Base-by-base conservation (phyloP, 2,113 vertebrate species). In the Syngnathus floridae region DNA sequence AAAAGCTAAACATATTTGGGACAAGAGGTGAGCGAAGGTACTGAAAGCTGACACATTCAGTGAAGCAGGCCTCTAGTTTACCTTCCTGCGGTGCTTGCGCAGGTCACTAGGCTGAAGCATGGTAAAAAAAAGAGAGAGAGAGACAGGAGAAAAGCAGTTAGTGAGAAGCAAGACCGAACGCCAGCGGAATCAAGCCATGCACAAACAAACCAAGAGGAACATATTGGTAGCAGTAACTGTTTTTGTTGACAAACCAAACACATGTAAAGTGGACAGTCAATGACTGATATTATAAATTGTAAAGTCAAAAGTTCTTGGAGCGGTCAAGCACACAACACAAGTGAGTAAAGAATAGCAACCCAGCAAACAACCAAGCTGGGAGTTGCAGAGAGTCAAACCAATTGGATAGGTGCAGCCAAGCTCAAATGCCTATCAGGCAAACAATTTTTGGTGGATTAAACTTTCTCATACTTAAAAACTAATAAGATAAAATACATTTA, bases 31-130 rank as follows among this genome's bases (percentile, higher is more conserved):
- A 10, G 21, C 21, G 21, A 26, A 16, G 14, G 13, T 22, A 58
- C 60, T 22, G 19, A 31, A 31, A 31, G 26, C 26, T 3, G 26
- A 31, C 26, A 31, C 41, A 61, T 31, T 36, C 41, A 66, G 65
- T 40, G 35, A 63, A 72, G 71, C 66, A 52, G 66, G 55, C 12
- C 55, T 72, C 78, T 81, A 77, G 75, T 84, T 90, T 98, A 98
- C 95, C 97, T 99, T 98, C 94, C 95, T 95, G 91, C 93, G 95
- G 71, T 95, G 95, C 80, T 98, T 99, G 92, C 97, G 94, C 94
- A 98, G 94, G 90, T 99, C 95, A 79, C 96, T 95, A 95, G 97
- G 97, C 96, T 99, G 96, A 93, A 83, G 94, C 92, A 69, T 93
- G 93, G 76, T 76, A 75, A 67, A 69, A 70, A 80, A 70, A 76